These are phyloP conservation scores for Heliconius erato DNA, from an alignment of 2,888 invertebrate genomes.

Conservation along the genomic window DNA sequence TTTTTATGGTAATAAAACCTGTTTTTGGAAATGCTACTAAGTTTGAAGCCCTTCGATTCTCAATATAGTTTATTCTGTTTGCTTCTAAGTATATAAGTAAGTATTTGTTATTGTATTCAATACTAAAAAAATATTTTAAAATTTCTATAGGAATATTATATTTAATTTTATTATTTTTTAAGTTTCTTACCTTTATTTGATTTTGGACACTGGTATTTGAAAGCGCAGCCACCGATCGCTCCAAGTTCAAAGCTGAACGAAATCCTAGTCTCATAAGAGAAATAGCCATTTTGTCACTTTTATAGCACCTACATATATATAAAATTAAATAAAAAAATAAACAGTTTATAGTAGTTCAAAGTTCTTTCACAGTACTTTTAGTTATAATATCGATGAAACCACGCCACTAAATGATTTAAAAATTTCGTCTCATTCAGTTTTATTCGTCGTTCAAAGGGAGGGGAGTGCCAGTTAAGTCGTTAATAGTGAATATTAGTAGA, in stretches of 20 bases:
- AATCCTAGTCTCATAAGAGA: constrained; percentile 77
- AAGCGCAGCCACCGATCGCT: constrained; percentile 68
- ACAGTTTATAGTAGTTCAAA: neutral
- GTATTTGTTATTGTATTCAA: too few species aligned
- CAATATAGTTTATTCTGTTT: neutral
- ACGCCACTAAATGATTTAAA: constrained; percentile 66
- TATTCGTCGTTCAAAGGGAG: constrained; percentile 64
- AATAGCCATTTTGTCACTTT: constrained; percentile 75
- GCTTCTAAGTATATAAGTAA: too few species aligned
- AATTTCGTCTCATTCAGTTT: constrained; percentile 67
- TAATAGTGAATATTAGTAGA: constrained; percentile 33
- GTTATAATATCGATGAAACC: neutral
- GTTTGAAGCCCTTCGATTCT: neutral
- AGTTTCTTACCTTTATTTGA: constrained; percentile 69
- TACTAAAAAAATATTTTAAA: too few species aligned
- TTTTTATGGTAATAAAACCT: neutral
- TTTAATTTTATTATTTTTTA: too few species aligned
- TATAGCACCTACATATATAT: constrained; percentile 45
- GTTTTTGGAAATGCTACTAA: constrained; percentile 2
- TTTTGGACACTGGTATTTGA: constrained; percentile 64
- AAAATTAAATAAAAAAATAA: constrained; percentile 41
- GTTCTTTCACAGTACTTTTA: neutral
- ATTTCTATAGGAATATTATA: too few species aligned
- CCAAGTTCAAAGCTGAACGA: constrained; percentile 69
- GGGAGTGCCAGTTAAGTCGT: constrained; percentile 63